These are phyloP conservation scores for Drosophila multiciliata DNA, from an alignment of 2,888 invertebrate genomes.

Conservation along the genomic window DNA sequence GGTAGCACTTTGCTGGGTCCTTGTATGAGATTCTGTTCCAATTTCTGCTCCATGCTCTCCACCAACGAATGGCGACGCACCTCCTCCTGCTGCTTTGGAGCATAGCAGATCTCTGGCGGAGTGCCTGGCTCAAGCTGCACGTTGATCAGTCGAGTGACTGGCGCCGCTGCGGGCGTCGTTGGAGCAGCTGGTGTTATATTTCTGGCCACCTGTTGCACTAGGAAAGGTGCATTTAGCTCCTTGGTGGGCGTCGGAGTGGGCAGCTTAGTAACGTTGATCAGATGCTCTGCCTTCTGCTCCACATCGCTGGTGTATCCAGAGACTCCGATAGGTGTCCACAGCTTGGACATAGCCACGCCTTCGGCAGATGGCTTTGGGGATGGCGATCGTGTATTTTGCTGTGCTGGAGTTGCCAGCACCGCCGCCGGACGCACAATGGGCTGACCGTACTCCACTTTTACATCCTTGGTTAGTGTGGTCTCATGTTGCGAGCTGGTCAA, in stretches of 20 bases:
- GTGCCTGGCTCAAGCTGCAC: slow-evolving; percentile 88
- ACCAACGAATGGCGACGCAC: slow-evolving; percentile 86
- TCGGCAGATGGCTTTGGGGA: slow-evolving; percentile 88
- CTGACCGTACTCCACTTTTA: slow-evolving; percentile 82
- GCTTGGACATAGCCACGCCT: slow-evolving; percentile 89
- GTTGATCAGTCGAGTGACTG: slow-evolving; percentile 85
- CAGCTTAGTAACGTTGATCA: slow-evolving; percentile 43
- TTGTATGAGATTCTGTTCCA: slow-evolving; percentile 86
- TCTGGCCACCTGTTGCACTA: slow-evolving; percentile 84
- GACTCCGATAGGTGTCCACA: slow-evolving; percentile 86
- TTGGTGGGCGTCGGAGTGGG: slow-evolving; percentile 70
- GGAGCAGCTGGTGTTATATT: slow-evolving; percentile 68
- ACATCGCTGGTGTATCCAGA: slow-evolving; percentile 72
- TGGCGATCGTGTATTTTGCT: slow-evolving; percentile 83
- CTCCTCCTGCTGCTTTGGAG: slow-evolving; percentile 85
- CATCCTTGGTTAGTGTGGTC: slow-evolving; percentile 73
- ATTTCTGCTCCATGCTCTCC: slow-evolving; percentile 87
- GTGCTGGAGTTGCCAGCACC: slow-evolving; percentile 75
- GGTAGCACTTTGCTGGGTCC: slow-evolving; percentile 86
- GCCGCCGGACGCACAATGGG: slow-evolving; percentile 84
- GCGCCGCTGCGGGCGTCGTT: slow-evolving; percentile 1
- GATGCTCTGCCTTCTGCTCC: slow-evolving; percentile 60
- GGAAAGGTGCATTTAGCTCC: slow-evolving; percentile 85
- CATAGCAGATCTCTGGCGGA: slow-evolving; percentile 89
- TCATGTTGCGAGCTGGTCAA: slow-evolving; percentile 75